A percentile compares a stretch with the other conserved stretches of the same genome.
These are phyloP conservation scores for Xylota sylvarum DNA, from an alignment of 2,888 invertebrate species.

Conservation along the genomic window DNA sequence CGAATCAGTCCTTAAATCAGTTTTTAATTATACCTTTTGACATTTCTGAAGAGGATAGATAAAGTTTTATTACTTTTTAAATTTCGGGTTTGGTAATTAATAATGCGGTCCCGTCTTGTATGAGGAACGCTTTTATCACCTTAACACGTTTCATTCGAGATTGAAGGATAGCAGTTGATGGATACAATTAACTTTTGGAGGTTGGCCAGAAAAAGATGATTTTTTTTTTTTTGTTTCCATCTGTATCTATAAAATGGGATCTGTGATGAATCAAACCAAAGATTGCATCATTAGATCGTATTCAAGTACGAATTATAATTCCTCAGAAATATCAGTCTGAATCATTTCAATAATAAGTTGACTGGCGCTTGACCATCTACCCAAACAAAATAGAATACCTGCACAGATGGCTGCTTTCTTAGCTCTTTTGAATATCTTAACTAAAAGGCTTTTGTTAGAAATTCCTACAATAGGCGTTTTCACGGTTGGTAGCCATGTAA, in stretches of 20 bases:
- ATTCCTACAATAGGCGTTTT: not conserved
- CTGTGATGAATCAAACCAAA: too few species aligned
- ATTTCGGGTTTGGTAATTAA: conserved; percentile 33
- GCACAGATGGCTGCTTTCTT: too few species aligned
- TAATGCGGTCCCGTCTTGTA: conserved; percentile 7
- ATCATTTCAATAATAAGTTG: too few species aligned
- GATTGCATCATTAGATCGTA: too few species aligned
- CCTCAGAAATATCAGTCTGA: too few species aligned
- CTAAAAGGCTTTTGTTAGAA: too few species aligned
- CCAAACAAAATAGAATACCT: too few species aligned
- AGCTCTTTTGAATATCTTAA: too few species aligned
- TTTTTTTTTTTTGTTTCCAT: not conserved
- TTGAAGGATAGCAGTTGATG: conserved; percentile 28
- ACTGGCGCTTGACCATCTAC: too few species aligned
- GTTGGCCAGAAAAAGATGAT: not conserved
- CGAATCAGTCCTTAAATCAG: conserved; percentile 27
- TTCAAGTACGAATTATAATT: too few species aligned
- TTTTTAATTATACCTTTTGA: conserved; percentile 23
- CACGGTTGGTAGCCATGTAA: conserved; percentile 5
- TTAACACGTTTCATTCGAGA: conserved; percentile 11
- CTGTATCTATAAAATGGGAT: too few species aligned
- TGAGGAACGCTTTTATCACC: conserved; percentile 13
- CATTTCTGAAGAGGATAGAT: conserved; percentile 25
- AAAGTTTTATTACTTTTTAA: conserved; percentile 35
- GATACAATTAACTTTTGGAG: not conserved